Percentiles rank a stretch among this genome's conserved stretches.
Conservation (phyloP, 2,888 invertebrate species). For the Caenorhabditis uteleia region DNA sequence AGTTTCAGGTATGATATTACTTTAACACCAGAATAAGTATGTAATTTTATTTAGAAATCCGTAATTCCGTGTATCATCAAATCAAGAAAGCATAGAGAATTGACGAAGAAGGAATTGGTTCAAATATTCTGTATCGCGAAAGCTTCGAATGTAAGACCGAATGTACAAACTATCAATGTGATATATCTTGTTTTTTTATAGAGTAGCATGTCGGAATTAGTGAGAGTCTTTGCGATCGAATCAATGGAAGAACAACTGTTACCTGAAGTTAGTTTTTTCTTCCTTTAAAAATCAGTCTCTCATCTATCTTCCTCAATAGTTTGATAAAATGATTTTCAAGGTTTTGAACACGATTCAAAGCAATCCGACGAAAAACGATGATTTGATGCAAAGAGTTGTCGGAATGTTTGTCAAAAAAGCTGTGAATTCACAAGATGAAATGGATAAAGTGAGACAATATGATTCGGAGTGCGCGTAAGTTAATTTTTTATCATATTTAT, state of each 20-base stretch:
- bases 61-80: constrained; percentile 38
- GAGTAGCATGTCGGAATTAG: constrained; percentile 26
- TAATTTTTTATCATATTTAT: no score
- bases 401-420: constrained; percentile 38
- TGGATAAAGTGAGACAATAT: constrained; percentile 25
- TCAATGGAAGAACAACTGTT: constrained; percentile 42
- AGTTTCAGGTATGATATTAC: constrained; percentile 18
- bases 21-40: background rate
- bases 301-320: background rate
- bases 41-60: constrained; percentile 13
- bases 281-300: constrained; percentile 5
- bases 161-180: background rate
- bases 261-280: constrained; percentile 31
- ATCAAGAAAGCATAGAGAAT: constrained; percentile 18
- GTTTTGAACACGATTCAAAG: constrained; percentile 30
- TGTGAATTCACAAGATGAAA: constrained; percentile 12
- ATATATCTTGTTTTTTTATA: constrained; percentile 6
- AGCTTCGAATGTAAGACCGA: constrained; percentile 22
- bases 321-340: constrained; percentile 14
- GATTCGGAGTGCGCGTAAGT: constrained; percentile 34
- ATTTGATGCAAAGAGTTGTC: constrained; percentile 32
- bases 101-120: constrained; percentile 34
- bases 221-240: constrained; percentile 32
- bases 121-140: constrained; percentile 37
- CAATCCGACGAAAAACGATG: constrained; percentile 31